phyloP scores from a whole-genome alignment of 2,888 invertebrate species.

The Amblyjoppa proteus region DNA sequence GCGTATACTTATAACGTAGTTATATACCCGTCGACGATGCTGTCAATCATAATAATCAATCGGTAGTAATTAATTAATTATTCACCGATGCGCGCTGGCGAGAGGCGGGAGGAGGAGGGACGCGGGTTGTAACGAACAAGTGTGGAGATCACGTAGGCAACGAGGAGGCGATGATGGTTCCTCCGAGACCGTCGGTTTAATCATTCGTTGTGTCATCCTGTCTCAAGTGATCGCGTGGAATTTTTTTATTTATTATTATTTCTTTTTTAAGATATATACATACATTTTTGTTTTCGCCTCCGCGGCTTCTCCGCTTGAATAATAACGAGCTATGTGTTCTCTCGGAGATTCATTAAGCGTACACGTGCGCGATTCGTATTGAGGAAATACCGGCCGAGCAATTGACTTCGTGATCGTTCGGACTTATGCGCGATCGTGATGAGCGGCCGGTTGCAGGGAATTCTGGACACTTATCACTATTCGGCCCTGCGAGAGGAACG shows the following conservation, averaged over 20 bases:
- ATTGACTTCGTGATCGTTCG: background rate
- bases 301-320: constrained; percentile 51
- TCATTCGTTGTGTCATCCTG: constrained; percentile 64
- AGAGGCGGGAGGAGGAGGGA: constrained; percentile 14
- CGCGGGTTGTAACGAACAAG: constrained; percentile 54
- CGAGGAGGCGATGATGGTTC: constrained; percentile 61
- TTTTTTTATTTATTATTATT: constrained; percentile 33
- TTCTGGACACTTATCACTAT: no score
- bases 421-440: background rate
- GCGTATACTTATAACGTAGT: constrained; percentile 26
- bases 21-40: constrained; percentile 44
- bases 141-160: constrained; percentile 67
- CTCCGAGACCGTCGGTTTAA: constrained; percentile 46
- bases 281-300: constrained; percentile 16
- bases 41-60: constrained; percentile 60
- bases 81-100: constrained; percentile 58
- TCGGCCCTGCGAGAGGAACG: no score
- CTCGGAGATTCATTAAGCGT: constrained; percentile 59
- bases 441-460: no score
- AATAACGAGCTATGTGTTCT: constrained; percentile 50
- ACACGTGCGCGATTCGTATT: constrained; percentile 15
- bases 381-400: constrained; percentile 22
- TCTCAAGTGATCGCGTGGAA: constrained; percentile 46
- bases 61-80: constrained; percentile 71
- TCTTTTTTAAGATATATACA: background rate